These are phyloP conservation scores for Colius striatus DNA, from an alignment of 2,113 vertebrate species.

Conservation along the genomic window DNA sequence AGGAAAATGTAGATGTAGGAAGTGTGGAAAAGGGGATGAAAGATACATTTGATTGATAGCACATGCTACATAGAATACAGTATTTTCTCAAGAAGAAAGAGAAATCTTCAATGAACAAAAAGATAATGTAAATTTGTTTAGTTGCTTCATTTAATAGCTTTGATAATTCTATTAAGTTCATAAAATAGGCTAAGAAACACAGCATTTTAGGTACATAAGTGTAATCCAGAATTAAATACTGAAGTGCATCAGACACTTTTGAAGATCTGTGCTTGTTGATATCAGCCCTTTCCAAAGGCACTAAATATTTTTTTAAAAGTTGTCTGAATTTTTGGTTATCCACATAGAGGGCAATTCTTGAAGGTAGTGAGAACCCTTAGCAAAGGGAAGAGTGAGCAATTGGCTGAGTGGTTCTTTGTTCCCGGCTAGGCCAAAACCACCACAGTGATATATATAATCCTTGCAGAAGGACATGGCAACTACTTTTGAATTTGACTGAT, in stretches of 20 bases:
- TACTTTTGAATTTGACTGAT: neutral
- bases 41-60: neutral
- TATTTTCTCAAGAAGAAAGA: neutral
- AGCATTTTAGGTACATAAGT: neutral
- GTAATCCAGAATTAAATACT: neutral
- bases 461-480: neutral
- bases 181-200: neutral
- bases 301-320: neutral
- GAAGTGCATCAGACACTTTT: neutral
- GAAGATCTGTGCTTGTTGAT: neutral
- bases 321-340: neutral
- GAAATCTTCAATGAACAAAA: neutral
- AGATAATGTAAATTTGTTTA: neutral
- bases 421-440: neutral
- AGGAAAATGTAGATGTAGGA: neutral
- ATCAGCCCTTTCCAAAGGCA: neutral
- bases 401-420: too few species aligned
- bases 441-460: accelerated
- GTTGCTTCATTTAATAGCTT: neutral
- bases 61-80: neutral
- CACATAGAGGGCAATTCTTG: neutral
- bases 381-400: neutral
- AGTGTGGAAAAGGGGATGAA: neutral
- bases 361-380: neutral
- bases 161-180: neutral